Evolutionary conservation across 2,113 vertebrate species (phyloP).

Genomic region (Clarias magur): DNA sequence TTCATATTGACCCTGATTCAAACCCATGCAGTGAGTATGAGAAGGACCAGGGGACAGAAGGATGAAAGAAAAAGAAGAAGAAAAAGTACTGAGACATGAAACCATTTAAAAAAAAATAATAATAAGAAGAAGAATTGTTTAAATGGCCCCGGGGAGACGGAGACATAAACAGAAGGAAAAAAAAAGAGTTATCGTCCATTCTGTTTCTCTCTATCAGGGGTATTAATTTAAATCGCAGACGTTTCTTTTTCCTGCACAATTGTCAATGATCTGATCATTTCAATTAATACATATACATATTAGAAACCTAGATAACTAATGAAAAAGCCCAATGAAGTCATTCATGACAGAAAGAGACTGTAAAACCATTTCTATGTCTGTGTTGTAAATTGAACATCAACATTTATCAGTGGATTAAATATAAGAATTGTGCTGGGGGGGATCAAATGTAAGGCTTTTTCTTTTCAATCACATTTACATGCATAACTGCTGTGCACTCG

Average conservation of each 20-base stretch:
- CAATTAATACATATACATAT: background rate
- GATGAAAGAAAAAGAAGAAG: background rate
- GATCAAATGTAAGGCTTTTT: background rate
- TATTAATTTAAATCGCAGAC: background rate
- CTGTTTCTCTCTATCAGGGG: background rate
- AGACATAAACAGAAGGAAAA: background rate
- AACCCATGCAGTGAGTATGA: background rate
- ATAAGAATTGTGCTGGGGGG: background rate
- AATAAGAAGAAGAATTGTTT: background rate
- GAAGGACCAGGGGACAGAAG: background rate
- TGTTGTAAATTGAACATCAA: background rate
- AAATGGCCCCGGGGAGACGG: background rate
- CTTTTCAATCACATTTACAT: background rate
- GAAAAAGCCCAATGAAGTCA: too few species aligned
- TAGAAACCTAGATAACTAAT: background rate
- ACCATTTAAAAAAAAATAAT: background rate
- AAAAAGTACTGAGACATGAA: background rate
- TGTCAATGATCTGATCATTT: slow-evolving; percentile 1
- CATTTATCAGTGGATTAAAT: background rate
- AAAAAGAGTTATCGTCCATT: background rate
- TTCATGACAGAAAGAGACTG: background rate
- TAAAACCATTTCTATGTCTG: background rate
- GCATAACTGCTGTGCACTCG: too few species aligned
- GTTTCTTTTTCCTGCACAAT: background rate
- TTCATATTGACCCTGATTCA: slow-evolving; percentile 8